phyloP scores from a whole-genome alignment of 2,888 invertebrate genomes.

The Pachydiplax longipennis region DNA sequence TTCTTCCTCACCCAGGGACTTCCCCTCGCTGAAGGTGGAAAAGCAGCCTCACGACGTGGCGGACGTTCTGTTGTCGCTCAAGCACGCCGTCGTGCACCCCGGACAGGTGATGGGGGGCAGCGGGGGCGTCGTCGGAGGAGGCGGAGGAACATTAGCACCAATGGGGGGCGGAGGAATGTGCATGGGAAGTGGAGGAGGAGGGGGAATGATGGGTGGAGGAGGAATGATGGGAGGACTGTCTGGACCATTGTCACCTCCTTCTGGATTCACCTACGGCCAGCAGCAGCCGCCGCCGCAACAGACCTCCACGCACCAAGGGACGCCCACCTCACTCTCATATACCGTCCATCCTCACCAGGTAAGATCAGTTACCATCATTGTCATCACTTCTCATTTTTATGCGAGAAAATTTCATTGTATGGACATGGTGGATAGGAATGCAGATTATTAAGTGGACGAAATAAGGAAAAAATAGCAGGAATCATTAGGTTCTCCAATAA shows the following conservation, averaged over 20 bases:
- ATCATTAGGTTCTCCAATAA: no score
- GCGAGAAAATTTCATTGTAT: no score
- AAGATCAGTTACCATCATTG: conserved; percentile 2
- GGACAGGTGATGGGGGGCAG: conserved; percentile 60
- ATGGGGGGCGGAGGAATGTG: conserved; percentile 56
- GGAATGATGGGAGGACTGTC: conserved; percentile 22
- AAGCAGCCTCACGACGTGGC: conserved; percentile 72
- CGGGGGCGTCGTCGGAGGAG: conserved; percentile 46
- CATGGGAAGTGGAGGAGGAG: not conserved
- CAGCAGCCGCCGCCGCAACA: conserved; percentile 48
- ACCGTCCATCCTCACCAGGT: conserved; percentile 63
- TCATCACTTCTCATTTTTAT: no score
- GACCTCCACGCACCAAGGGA: conserved; percentile 50
- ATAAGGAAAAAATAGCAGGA: no score
- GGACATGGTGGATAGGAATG: no score
- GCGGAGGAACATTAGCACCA: conserved; percentile 58
- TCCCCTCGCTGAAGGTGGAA: conserved; percentile 35
- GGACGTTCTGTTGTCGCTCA: conserved; percentile 86
- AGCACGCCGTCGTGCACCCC: conserved; percentile 87
- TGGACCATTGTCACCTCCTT: conserved; percentile 21
- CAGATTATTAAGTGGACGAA: no score
- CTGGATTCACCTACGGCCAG: conserved; percentile 38
- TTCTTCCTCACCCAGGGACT: not conserved
- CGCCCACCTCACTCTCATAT: conserved; percentile 63
- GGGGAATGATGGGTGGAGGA: not conserved